phyloP scores from a whole-genome alignment of 2,888 invertebrate species.

The Hirtodrosophila duncani region DNA sequence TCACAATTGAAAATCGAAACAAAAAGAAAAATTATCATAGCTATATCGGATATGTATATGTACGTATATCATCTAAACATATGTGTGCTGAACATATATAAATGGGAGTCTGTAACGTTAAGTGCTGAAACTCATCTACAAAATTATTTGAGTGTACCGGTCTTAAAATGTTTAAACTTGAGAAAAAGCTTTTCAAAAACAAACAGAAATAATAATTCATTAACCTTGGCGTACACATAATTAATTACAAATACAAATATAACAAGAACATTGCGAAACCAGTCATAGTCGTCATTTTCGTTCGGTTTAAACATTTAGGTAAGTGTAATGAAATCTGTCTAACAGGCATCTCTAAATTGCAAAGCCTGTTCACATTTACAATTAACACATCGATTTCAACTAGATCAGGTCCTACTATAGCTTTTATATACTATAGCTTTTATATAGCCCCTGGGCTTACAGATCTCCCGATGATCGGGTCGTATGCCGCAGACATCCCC shows the following conservation, averaged over 20 bases:
- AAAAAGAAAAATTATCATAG: constrained; percentile 14
- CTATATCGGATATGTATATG: constrained; percentile 12
- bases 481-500: constrained; percentile 87
- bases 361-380: constrained; percentile 51
- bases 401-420: constrained; percentile 39
- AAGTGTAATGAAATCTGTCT: constrained; percentile 44
- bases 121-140: too few species aligned
- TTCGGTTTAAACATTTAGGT: constrained; percentile 46
- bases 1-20: constrained; percentile 38
- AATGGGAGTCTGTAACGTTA: constrained; percentile 54
- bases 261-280: too few species aligned
- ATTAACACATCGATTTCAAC: constrained; percentile 43
- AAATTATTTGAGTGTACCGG: constrained; percentile 25
- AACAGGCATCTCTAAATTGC: too few species aligned
- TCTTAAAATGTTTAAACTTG: constrained; percentile 5
- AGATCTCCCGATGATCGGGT: constrained; percentile 90
- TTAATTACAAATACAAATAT: constrained; percentile 28
- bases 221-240: constrained; percentile 11
- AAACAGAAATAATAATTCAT: constrained; percentile 1
- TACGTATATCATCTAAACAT: constrained; percentile 5
- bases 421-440: constrained; percentile 2
- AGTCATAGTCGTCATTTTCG: too few species aligned
- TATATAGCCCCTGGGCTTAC: constrained; percentile 85
- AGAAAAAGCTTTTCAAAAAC: neutral
- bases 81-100: constrained; percentile 20